phyloP scores from a whole-genome alignment of 2,113 vertebrate species.

The Sclerurus mexicanus region DNA sequence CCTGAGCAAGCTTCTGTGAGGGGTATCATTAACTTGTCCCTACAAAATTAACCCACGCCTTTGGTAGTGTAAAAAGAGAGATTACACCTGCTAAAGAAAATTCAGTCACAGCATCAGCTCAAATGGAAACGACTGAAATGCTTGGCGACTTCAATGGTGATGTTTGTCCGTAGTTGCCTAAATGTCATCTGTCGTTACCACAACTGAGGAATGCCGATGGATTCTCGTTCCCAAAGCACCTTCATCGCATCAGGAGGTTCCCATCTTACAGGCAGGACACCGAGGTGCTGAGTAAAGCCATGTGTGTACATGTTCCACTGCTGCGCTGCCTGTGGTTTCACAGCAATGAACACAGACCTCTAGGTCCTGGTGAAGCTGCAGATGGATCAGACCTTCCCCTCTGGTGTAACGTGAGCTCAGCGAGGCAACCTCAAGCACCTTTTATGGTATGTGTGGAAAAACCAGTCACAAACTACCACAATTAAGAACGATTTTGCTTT shows the following conservation, averaged over 20 bases:
- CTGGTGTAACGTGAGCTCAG: neutral
- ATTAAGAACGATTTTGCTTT: neutral
- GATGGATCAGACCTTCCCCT: neutral
- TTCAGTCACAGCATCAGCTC: neutral
- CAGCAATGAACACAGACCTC: neutral
- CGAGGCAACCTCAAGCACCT: neutral
- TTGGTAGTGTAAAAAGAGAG: neutral
- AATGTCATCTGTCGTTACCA: neutral
- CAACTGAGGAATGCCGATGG: neutral
- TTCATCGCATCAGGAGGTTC: neutral
- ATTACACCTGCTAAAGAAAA: constrained; percentile 8
- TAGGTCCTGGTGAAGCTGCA: neutral
- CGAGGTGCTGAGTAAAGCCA: neutral
- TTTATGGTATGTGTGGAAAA: constrained; percentile 11
- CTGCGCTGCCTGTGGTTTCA: accelerated
- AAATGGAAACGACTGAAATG: neutral
- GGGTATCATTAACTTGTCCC: neutral
- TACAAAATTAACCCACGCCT: neutral
- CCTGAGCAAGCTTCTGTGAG: neutral
- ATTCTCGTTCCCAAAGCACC: neutral
- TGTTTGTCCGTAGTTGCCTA: neutral
- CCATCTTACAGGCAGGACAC: neutral
- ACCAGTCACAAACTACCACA: neutral
- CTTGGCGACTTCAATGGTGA: accelerated
- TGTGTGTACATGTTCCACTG: accelerated